These are phyloP conservation scores for Phoebastria nigripes DNA, from an alignment of 2,797 vertebrate genomes.

Conservation along the genomic window DNA sequence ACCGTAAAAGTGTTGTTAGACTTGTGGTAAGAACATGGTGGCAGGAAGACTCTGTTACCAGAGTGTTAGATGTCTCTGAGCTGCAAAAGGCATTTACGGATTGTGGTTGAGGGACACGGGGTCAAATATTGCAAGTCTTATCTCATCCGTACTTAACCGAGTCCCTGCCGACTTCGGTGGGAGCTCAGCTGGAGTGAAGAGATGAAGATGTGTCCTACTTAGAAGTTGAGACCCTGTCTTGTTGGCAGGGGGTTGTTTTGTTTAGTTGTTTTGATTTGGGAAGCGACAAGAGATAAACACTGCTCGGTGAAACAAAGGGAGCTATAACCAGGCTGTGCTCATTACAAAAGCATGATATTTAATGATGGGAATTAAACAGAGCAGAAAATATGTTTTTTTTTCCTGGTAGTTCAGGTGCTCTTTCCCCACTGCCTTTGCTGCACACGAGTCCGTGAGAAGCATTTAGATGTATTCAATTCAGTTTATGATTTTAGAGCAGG, in stretches of 20 bases:
- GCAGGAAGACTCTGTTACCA: background rate
- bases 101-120: background rate
- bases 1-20: rapidly evolving
- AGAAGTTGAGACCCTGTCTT: background rate
- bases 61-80: background rate
- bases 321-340: background rate
- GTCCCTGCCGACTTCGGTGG: background rate
- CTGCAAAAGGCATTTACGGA: background rate
- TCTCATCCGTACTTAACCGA: background rate
- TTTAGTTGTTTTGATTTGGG: slow-evolving; percentile 32
- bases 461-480: background rate
- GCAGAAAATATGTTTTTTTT: background rate
- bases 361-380: slow-evolving; percentile 21
- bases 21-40: background rate
- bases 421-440: background rate
- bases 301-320: background rate
- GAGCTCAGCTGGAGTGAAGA: background rate
- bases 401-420: slow-evolving; percentile 11
- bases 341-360: slow-evolving; percentile 7
- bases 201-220: slow-evolving; percentile 1
- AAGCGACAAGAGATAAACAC: background rate
- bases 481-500: background rate
- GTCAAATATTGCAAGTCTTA: background rate
- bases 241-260: slow-evolving; percentile 39
- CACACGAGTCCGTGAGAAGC: background rate